Conservation (phyloP, 1,140 invertebrate genomes). For the silkworm (Bombyx mori) region DNA sequence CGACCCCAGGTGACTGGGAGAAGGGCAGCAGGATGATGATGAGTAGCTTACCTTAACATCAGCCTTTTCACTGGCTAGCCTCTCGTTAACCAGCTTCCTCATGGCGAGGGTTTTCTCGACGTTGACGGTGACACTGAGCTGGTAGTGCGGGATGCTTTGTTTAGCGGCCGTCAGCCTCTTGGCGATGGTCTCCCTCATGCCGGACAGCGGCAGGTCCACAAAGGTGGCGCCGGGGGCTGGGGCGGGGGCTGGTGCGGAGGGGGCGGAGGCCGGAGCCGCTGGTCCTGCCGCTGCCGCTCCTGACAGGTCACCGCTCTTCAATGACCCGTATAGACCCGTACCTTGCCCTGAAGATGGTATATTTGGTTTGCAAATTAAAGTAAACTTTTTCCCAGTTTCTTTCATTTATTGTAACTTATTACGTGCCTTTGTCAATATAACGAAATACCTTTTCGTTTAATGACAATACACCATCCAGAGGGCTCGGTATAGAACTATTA, state of each 20-base stretch:
- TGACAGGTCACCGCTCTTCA: conserved; percentile 88
- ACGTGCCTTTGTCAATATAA: too few relatives aligned
- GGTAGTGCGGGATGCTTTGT: conserved; percentile 96
- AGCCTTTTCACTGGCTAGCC: conserved; percentile 80
- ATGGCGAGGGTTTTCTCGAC: conserved; percentile 82
- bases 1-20: too few relatives aligned
- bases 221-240: conserved; percentile 69
- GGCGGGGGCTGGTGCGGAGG: conserved; percentile 35
- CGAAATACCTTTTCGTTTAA: too few relatives aligned
- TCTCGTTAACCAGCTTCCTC: conserved; percentile 80
- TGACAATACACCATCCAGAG: too few relatives aligned
- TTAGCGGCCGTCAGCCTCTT: conserved; percentile 94
- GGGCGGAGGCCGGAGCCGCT: conserved; percentile 32
- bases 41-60: conserved; percentile 65
- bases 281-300: conserved; percentile 58
- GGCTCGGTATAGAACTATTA: too few relatives aligned
- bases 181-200: conserved; percentile 92
- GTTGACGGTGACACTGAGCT: conserved; percentile 89
- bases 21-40: too few relatives aligned
- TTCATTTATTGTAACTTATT: too few relatives aligned
- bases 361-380: not conserved
- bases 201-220: conserved; percentile 88
- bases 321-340: conserved; percentile 89
- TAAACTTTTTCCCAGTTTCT: too few relatives aligned
- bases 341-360: conserved; percentile 76